Conservation (phyloP, 2,797 vertebrate species). For the Chaetodon trifasciatus region DNA sequence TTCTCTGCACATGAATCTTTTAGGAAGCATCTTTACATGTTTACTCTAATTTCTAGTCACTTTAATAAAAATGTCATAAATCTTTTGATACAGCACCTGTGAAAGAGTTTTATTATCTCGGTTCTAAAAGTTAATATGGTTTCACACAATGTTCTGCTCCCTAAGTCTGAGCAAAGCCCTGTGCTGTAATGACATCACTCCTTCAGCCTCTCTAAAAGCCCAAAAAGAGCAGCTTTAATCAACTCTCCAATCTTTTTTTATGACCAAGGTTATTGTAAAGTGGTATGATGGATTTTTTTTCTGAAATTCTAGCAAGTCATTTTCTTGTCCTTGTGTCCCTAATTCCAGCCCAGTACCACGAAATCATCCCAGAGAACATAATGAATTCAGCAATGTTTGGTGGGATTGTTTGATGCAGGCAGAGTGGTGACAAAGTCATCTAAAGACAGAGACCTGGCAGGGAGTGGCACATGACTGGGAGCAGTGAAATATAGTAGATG, state of each 20-base stretch:
- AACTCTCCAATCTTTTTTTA: conserved; percentile 27
- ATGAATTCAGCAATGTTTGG: neutral
- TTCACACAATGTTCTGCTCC: neutral
- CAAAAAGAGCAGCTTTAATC: conserved; percentile 25
- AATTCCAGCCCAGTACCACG: neutral
- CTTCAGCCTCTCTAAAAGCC: conserved; percentile 17
- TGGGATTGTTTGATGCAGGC: neutral
- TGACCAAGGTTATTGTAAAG: conserved; percentile 8
- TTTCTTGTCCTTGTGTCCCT: neutral
- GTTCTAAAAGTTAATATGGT: conserved; percentile 33
- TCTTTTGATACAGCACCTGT: neutral
- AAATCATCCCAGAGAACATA: neutral
- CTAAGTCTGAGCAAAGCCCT: conserved; percentile 2
- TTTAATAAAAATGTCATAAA: conserved; percentile 22
- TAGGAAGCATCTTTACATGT: neutral
- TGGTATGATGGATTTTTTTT: neutral
- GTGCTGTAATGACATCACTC: conserved; percentile 20
- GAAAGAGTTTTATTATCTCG: conserved; percentile 9
- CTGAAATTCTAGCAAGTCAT: neutral
- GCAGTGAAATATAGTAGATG: neutral
- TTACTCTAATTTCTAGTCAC: neutral
- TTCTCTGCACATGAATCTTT: conserved; percentile 10
- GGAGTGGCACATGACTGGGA: neutral
- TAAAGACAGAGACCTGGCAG: neutral
- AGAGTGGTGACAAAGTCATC: neutral